A percentile compares a stretch with the other conserved stretches of the same genome.
Evolutionary conservation across 2,113 vertebrate genomes (phyloP).

Genomic region (Muntiacus muntjak): DNA sequence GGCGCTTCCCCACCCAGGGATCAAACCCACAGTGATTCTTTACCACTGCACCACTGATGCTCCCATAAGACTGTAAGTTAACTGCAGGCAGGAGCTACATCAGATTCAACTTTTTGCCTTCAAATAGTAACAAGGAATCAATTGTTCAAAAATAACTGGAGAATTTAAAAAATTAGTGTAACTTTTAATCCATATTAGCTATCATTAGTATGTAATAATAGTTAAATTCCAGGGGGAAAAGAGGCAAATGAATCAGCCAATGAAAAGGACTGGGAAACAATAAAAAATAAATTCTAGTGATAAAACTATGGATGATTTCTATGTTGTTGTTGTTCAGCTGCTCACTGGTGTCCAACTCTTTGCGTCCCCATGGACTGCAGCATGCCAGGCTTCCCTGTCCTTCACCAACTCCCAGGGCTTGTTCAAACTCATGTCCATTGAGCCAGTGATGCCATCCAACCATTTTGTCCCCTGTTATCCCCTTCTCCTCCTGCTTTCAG

Average conservation of each 20-base stretch:
- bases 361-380: neutral
- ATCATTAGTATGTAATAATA: neutral
- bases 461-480: neutral
- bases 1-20: neutral
- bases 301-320: neutral
- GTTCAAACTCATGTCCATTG: neutral
- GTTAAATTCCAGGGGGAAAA: neutral
- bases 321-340: neutral
- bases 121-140: neutral
- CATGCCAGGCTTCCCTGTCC: neutral
- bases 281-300: neutral
- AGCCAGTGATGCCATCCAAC: neutral
- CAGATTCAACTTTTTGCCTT: neutral
- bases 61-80: neutral
- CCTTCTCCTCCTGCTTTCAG: neutral
- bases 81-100: neutral
- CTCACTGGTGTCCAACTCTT: neutral
- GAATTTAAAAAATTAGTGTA: neutral
- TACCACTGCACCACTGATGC: neutral
- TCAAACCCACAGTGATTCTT: neutral
- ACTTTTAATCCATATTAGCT: neutral
- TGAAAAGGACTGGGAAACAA: neutral
- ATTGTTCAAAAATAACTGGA: neutral
- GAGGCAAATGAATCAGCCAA: neutral
- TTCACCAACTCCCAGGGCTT: neutral